Evolutionary conservation across 2,113 vertebrate genomes (phyloP).

Genomic region (Bubo scandiacus): DNA sequence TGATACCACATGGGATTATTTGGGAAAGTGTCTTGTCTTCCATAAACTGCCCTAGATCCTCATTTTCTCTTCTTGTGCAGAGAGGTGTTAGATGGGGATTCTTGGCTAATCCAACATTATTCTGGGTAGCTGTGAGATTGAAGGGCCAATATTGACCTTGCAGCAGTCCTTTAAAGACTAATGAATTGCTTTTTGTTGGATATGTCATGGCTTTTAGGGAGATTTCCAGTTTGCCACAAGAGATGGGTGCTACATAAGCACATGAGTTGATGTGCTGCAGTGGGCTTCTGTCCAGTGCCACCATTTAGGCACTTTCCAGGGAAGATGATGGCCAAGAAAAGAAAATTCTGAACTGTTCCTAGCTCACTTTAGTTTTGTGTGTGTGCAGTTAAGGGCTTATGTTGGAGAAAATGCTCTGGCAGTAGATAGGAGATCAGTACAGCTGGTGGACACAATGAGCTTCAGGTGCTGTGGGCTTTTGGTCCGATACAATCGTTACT

Average conservation of each 20-base stretch:
- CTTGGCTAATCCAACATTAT: not conserved
- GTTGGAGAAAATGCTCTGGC: not conserved
- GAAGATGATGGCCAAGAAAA: not conserved
- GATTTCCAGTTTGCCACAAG: not conserved
- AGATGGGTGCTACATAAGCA: not conserved
- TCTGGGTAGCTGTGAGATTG: not conserved
- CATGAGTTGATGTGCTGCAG: not conserved
- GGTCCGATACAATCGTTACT: not conserved
- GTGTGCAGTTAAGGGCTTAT: not conserved
- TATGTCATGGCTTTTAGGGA: not conserved
- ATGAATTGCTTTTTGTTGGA: not conserved
- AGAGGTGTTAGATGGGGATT: not conserved
- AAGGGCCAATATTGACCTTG: not conserved
- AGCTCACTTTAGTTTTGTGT: not conserved
- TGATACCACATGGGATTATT: not conserved
- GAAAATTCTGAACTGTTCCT: not conserved
- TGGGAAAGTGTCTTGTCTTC: not conserved
- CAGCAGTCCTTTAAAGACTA: not conserved
- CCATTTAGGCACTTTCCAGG: not conserved
- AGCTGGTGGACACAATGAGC: fast-evolving
- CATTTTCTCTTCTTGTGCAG: not conserved
- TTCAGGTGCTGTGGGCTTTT: not conserved
- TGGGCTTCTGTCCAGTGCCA: not conserved
- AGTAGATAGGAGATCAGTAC: not conserved
- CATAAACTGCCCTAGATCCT: not conserved